Percentiles rank a stretch among this genome's conserved stretches.
Conservation (phyloP, 2,113 vertebrate genomes). For the Copsychus sechellarum region DNA sequence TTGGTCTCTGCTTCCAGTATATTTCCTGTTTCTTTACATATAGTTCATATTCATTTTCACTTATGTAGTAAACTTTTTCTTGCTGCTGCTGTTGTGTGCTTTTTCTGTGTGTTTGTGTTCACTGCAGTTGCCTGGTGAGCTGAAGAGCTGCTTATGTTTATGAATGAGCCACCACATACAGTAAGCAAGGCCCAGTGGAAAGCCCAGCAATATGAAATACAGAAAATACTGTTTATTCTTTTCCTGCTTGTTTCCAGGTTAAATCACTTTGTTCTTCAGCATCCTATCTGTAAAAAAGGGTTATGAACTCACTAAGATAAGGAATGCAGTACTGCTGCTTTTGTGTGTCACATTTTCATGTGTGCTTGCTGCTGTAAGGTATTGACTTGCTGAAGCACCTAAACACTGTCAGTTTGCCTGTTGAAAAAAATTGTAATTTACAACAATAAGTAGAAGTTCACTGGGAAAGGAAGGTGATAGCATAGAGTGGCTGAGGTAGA, state of each 20-base stretch:
- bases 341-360: neutral
- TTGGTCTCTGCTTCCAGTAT: neutral
- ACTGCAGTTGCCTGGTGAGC: neutral
- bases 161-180: neutral
- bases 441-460: neutral
- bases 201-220: neutral
- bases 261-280: neutral
- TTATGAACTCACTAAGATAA: neutral
- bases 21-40: neutral
- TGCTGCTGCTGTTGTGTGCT: neutral
- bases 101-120: neutral
- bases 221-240: neutral
- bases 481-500: neutral
- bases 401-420: neutral
- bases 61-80: neutral
- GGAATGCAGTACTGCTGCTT: neutral
- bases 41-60: neutral
- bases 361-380: neutral
- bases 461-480: neutral
- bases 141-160: neutral
- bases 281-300: neutral
- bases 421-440: neutral
- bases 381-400: neutral
- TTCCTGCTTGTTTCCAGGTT: neutral
- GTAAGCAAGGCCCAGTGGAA: neutral